Percentiles rank a stretch among this genome's conserved stretches.
phyloP scores from a whole-genome alignment of 2,797 vertebrate genomes.

The Sebastiscus tertius region DNA sequence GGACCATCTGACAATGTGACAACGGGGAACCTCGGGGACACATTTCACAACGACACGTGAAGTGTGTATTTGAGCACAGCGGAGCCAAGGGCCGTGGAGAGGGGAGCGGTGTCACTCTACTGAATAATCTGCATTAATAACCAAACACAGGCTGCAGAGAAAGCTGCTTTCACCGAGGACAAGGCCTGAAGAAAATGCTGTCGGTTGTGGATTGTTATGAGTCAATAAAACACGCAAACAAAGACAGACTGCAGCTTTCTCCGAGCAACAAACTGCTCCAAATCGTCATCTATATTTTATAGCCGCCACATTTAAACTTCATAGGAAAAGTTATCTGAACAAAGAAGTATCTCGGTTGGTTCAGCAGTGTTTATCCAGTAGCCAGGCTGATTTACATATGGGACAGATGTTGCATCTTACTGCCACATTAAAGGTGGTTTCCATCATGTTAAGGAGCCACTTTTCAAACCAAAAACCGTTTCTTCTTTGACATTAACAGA shows the following conservation, averaged over 20 bases:
- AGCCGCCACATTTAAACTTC: slow-evolving; percentile 6
- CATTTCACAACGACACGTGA: slow-evolving; percentile 32
- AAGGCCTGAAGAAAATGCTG: slow-evolving; percentile 26
- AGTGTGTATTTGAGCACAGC: slow-evolving; percentile 18
- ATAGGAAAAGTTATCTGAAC: slow-evolving; percentile 12
- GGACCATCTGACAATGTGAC: slow-evolving; percentile 52
- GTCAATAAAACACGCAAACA: slow-evolving; percentile 38
- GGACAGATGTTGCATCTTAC: slow-evolving; percentile 63
- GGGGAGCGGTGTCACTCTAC: slow-evolving; percentile 29
- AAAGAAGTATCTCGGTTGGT: slow-evolving; percentile 4
- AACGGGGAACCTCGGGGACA: slow-evolving; percentile 41
- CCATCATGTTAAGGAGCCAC: slow-evolving; percentile 56
- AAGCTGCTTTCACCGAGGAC: slow-evolving; percentile 4
- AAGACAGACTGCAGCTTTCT: slow-evolving; percentile 4
- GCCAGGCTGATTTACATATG: slow-evolving; percentile 56
- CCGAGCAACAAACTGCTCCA: slow-evolving; percentile 9
- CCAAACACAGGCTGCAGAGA: slow-evolving; percentile 26
- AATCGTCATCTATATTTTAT: slow-evolving; percentile 14
- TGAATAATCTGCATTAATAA: slow-evolving; percentile 57
- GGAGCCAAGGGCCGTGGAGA: slow-evolving; percentile 10
- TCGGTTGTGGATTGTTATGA: slow-evolving; percentile 17
- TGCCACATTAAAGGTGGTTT: slow-evolving; percentile 51
- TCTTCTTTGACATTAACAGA: slow-evolving; percentile 63
- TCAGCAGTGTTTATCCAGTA: slow-evolving; percentile 14
- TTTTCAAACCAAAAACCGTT: slow-evolving; percentile 42